These are phyloP conservation scores for Phataginus tetradactyla DNA, from an alignment of 2,797 vertebrate species.

Conservation along the genomic window DNA sequence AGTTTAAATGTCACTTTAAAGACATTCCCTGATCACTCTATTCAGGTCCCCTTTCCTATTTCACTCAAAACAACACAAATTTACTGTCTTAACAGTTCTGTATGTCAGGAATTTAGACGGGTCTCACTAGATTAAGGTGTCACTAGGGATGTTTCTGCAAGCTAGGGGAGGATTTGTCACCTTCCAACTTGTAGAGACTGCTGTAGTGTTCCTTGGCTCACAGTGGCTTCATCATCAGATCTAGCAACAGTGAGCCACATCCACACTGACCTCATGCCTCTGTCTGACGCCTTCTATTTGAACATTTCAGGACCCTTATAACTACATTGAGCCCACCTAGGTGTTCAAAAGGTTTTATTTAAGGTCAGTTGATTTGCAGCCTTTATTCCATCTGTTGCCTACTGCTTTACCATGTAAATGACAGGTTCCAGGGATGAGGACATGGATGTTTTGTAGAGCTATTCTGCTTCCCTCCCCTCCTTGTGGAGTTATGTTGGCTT, in stretches of 20 bases:
- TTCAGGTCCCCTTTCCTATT: neutral
- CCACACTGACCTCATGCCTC: too few relatives aligned
- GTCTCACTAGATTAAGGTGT: neutral
- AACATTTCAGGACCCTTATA: neutral
- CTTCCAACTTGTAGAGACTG: neutral
- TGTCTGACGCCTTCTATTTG: neutral
- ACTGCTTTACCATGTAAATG: neutral
- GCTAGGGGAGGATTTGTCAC: neutral
- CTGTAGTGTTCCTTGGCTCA: neutral
- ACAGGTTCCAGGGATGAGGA: neutral
- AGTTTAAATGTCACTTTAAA: neutral
- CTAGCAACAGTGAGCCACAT: neutral
- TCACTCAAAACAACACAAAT: neutral
- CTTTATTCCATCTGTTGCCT: neutral
- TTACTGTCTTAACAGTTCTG: neutral
- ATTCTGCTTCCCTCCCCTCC: neutral
- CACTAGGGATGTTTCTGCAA: neutral
- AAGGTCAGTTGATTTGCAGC: neutral
- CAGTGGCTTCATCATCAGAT: neutral
- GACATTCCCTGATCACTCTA: neutral
- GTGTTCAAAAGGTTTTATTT: neutral
- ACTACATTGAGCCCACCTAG: neutral
- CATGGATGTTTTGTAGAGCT: neutral
- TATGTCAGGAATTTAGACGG: neutral
- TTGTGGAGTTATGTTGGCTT: neutral